Percentiles rank a stretch among this genome's conserved stretches.
phyloP scores from a whole-genome alignment of 2,797 vertebrate species.

The Danio kyathit region DNA sequence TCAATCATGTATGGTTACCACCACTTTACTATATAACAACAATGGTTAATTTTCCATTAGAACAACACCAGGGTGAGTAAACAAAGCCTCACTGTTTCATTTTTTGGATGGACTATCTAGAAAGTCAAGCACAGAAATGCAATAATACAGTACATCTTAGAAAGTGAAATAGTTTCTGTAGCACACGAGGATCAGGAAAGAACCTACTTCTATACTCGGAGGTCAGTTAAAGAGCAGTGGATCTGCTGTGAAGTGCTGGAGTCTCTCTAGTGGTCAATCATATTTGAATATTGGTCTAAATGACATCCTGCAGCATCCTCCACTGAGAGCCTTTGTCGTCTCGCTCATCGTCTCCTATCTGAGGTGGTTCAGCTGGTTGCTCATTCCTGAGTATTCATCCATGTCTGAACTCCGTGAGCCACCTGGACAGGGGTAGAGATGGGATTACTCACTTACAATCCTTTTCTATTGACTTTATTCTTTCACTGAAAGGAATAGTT shows the following conservation, averaged over 20 bases:
- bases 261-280: constrained; percentile 46
- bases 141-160: constrained; percentile 38
- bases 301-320: constrained; percentile 14
- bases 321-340: constrained; percentile 31
- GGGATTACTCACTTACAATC: not conserved
- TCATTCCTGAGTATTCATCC: constrained; percentile 84
- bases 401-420: constrained; percentile 90
- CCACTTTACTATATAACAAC: too few species aligned
- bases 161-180: constrained; percentile 5
- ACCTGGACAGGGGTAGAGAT: constrained; percentile 73
- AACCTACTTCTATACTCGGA: not conserved
- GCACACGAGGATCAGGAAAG: not conserved
- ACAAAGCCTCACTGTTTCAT: too few species aligned
- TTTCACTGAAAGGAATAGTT: too few species aligned
- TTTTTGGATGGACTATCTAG: too few species aligned
- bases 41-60: too few species aligned
- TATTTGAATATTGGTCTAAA: constrained; percentile 8
- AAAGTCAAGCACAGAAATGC: constrained; percentile 22
- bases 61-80: too few species aligned
- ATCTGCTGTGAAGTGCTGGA: constrained; percentile 8
- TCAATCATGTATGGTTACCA: too few species aligned
- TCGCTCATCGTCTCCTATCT: constrained; percentile 73
- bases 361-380: constrained; percentile 85
- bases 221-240: not conserved
- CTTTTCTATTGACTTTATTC: too few species aligned